Percentiles rank a stretch among this genome's conserved stretches.
phyloP scores from a whole-genome alignment of 2,113 vertebrate species.

The Neopipo cinnamomea region DNA sequence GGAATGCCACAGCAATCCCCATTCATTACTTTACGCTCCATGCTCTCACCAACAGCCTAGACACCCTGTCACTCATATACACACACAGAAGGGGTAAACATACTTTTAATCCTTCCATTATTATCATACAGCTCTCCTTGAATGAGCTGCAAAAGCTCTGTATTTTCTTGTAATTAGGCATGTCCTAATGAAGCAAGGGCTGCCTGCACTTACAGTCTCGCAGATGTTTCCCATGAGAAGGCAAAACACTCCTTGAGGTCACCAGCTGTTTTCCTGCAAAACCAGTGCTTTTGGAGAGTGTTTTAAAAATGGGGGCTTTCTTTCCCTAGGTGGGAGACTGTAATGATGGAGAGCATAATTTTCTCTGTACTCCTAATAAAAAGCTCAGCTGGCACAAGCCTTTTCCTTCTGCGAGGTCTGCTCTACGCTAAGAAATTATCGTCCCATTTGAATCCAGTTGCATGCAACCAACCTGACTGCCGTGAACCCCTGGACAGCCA shows the following conservation, averaged over 20 bases:
- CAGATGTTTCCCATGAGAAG: background rate
- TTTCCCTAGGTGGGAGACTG: background rate
- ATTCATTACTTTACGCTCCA: background rate
- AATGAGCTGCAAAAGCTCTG: background rate
- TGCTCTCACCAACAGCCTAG: background rate
- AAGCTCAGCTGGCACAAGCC: constrained; percentile 24
- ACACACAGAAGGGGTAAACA: background rate
- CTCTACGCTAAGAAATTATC: background rate
- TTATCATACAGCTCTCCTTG: background rate
- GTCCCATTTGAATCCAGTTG: background rate
- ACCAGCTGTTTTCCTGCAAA: background rate
- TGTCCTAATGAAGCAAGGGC: background rate
- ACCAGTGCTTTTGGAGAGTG: background rate
- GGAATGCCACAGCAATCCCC: background rate
- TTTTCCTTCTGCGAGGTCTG: background rate
- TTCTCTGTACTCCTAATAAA: constrained; percentile 23
- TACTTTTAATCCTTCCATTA: background rate
- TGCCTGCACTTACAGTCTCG: background rate
- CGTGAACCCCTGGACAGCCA: background rate
- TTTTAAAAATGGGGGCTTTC: background rate
- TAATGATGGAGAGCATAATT: constrained; percentile 3
- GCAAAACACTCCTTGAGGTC: background rate
- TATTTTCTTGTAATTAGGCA: constrained; percentile 12
- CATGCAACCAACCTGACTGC: background rate
- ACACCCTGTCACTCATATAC: background rate